Percentiles rank a stretch among this genome's conserved stretches.
Evolutionary conservation across 2,797 vertebrate species (phyloP).

Genomic region (Poecile montanus): DNA sequence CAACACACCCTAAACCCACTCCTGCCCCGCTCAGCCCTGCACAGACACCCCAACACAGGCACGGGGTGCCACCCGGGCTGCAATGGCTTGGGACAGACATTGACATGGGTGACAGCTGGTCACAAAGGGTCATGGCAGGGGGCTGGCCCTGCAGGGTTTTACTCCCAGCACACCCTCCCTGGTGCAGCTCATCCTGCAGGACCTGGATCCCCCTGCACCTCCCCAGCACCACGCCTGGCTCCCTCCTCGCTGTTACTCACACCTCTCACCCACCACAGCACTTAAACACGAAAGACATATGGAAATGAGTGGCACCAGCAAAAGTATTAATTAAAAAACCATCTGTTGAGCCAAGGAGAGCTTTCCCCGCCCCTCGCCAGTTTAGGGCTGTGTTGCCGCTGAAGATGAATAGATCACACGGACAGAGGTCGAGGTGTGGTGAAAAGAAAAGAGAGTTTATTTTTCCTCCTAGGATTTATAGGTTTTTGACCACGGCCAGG

Average conservation of each 20-base stretch:
- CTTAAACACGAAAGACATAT: slow-evolving; percentile 39
- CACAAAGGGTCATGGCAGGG: not conserved
- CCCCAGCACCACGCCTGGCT: not conserved
- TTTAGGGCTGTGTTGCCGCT: not conserved
- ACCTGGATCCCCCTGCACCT: not conserved
- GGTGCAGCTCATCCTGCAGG: not conserved
- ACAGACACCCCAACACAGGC: not conserved
- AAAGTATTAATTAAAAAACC: slow-evolving; percentile 50
- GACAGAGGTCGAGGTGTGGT: too few relatives aligned
- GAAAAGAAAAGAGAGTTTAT: too few relatives aligned
- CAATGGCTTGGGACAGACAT: not conserved
- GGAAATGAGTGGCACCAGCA: slow-evolving; percentile 46
- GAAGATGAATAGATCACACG: too few relatives aligned
- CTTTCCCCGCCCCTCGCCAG: not conserved
- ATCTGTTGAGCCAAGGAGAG: slow-evolving; percentile 39
- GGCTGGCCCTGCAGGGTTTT: not conserved
- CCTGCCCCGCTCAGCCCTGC: accelerated
- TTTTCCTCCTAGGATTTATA: too few relatives aligned
- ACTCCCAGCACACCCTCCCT: not conserved
- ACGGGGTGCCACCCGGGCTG: not conserved
- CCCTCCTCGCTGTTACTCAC: slow-evolving; percentile 7
- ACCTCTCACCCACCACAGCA: slow-evolving; percentile 51
- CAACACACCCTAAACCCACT: accelerated
- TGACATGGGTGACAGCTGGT: too few relatives aligned
- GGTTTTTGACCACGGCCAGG: too few relatives aligned